A percentile compares a stretch with the other conserved stretches of the same genome.
Conservation (phyloP, 2,113 vertebrate species). For the Platichthys flesus region DNA sequence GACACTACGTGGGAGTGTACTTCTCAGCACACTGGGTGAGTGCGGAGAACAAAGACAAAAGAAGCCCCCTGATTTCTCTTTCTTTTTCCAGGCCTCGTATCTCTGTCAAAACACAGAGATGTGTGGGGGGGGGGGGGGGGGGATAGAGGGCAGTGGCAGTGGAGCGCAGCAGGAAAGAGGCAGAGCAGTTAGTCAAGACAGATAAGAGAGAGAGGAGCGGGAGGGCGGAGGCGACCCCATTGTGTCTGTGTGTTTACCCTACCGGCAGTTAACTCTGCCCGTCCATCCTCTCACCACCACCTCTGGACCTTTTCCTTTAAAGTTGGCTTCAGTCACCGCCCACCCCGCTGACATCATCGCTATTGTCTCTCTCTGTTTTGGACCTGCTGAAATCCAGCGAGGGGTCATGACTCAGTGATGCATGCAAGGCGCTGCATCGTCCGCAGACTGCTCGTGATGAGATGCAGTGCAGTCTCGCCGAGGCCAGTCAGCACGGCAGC, state of each 20-base stretch:
- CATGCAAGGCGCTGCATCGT: neutral
- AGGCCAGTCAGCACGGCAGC: conserved; percentile 41
- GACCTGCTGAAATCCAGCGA: conserved; percentile 34
- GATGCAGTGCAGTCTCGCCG: neutral
- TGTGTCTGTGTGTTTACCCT: conserved; percentile 59
- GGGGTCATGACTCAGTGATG: conserved; percentile 50
- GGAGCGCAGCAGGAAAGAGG: conserved; percentile 48
- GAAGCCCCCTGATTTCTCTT: neutral
- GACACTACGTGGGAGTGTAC: conserved; percentile 94
- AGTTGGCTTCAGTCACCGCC: conserved; percentile 20
- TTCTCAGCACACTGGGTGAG: conserved; percentile 99
- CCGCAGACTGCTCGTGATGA: no score
- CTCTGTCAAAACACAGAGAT: conserved; percentile 34
- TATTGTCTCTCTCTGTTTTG: conserved; percentile 44
- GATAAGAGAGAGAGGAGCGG: conserved; percentile 50
- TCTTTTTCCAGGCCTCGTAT: conserved; percentile 1
- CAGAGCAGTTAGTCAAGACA: conserved; percentile 5
- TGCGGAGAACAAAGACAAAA: conserved; percentile 42
- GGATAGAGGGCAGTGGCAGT: conserved; percentile 21
- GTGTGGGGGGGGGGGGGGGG: conserved; percentile 1
- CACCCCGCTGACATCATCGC: conserved; percentile 45
- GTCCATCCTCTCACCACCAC: conserved; percentile 21
- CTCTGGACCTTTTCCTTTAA: conserved; percentile 26
- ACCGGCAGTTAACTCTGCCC: conserved; percentile 2
- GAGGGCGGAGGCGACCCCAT: conserved; percentile 37